Evolutionary conservation across 2,113 vertebrate genomes (phyloP), one percentile per base, ranked within the genome.

Genomic region (Chunga burmeisteri): DNA sequence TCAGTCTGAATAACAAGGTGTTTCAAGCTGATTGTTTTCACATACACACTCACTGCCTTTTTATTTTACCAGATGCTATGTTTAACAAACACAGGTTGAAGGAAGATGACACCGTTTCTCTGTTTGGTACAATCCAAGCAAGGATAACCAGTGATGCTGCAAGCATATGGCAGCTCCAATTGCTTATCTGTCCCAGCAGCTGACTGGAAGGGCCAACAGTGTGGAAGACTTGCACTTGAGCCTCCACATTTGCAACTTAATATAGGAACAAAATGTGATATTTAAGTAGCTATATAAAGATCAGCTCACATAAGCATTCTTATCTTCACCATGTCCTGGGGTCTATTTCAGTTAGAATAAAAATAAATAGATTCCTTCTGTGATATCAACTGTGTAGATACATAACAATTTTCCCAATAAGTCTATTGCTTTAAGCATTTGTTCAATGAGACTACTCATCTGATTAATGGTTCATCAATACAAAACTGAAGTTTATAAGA

Each of bases 11-110:
- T 22, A 93, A 58, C 53, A 96, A 87, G 87, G 68, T 90, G 90
- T 63, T 81, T 58, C 40, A 74, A 86, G 67, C 62, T 59, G 74
- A 95, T 95, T 93, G 62, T 50, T 94, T 92, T 80, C 86, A 65
- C 38, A 49, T 23, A 67, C 40, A 42, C 27, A 22, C 58, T 61
- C 30, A 8, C 11, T 46, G 11, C 13, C 40, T 38, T 79, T 47
- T 27, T 73, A 22, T 72, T 88, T 72, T 52, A 67, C 42, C 63
- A 87, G 66, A 27, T 29, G 36, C 25, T 65, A 10, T 72, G 68
- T 78, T 81, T 88, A 94, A 70, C n/a, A 75, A 72, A 63, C 34
- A 38, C 1, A 21, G 59, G 86, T n/a, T 49, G 44, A 93, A 66
- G 56, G 22, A 50, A 53, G 42, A 77, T 23, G 73, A 72, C 44